Conservation (phyloP, 2,797 vertebrate species). For the Enteromius unitaeniatus region DNA sequence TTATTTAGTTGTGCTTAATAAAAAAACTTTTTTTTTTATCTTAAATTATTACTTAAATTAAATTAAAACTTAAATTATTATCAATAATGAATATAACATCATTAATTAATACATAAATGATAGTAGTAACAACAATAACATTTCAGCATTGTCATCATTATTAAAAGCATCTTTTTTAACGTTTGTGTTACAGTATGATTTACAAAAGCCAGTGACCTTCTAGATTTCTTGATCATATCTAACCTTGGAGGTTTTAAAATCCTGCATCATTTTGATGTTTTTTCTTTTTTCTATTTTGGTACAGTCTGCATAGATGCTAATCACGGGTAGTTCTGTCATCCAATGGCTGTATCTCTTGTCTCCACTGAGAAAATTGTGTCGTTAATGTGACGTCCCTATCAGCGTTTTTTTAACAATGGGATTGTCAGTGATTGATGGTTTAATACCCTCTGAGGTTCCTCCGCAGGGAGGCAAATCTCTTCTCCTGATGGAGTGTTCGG, state of each 20-base stretch:
- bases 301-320: constrained; percentile 39
- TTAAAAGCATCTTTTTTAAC: not conserved
- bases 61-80: too few species aligned
- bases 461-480: constrained; percentile 28
- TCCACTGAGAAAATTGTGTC: constrained; percentile 48
- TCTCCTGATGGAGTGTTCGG: constrained; percentile 25
- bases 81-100: not conserved
- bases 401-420: constrained; percentile 43
- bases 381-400: constrained; percentile 52
- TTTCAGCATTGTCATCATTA: not conserved
- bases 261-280: not conserved
- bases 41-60: too few species aligned
- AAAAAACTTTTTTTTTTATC: too few species aligned
- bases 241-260: not conserved
- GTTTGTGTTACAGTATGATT: not conserved
- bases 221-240: not conserved
- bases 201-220: not conserved
- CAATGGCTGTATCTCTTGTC: constrained; percentile 41
- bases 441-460: constrained; percentile 42
- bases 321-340: constrained; percentile 41
- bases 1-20: too few species aligned
- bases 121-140: not conserved
- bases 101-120: not conserved
- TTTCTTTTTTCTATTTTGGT: not conserved
- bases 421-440: constrained; percentile 55